Evolutionary conservation across 2,888 invertebrate species (phyloP).

Genomic region (Aspidiotus destructor): DNA sequence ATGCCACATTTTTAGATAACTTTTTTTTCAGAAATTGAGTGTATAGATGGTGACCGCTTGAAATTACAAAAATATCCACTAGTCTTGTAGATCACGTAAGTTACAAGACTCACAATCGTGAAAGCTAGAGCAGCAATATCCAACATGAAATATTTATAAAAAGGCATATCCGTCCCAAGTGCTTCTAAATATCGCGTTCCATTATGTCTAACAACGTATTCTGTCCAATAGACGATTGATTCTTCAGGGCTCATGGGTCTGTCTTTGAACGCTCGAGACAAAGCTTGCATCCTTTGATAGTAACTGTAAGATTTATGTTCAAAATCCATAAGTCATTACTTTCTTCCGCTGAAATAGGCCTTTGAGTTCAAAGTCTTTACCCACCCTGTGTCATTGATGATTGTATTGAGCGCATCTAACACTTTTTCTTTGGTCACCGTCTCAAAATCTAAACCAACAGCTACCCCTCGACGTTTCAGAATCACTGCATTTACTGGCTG

Average conservation of each 20-base stretch:
- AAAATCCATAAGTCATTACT: neutral
- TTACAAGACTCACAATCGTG: neutral
- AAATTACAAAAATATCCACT: too few species aligned
- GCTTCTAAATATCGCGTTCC: conserved; percentile 9
- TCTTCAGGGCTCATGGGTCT: conserved; percentile 8
- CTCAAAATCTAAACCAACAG: neutral
- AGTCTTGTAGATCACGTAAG: too few species aligned
- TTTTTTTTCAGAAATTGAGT: too few species aligned
- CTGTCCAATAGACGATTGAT: conserved; percentile 12
- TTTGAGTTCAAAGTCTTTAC: neutral
- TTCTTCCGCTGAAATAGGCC: too few species aligned
- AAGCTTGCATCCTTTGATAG: conserved; percentile 5
- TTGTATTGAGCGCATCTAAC: neutral
- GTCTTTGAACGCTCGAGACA: conserved; percentile 13
- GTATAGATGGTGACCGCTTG: too few species aligned
- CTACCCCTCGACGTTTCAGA: neutral
- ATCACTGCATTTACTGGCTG: neutral
- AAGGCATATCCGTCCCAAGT: neutral
- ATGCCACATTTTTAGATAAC: too few species aligned
- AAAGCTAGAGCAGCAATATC: neutral
- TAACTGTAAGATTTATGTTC: neutral
- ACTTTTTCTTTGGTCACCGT: neutral
- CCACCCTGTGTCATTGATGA: neutral
- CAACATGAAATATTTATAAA: conserved; percentile 8
- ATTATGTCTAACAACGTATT: conserved; percentile 13